A percentile compares a stretch with the other conserved stretches of the same genome.
Conservation (phyloP, 2,888 invertebrate species). For the Habroteleia sp. region DNA sequence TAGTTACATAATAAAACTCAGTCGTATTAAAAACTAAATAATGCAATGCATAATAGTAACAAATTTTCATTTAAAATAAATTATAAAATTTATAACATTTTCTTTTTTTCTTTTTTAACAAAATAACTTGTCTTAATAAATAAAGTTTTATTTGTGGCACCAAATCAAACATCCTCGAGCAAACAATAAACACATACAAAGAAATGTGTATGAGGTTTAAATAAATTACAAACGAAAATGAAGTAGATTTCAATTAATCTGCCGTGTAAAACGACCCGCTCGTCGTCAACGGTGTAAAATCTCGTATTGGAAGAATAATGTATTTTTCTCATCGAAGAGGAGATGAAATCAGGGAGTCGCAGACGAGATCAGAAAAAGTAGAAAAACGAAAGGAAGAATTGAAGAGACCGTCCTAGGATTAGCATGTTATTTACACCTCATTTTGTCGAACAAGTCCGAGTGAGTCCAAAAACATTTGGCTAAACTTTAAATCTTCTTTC, state of each 20-base stretch:
- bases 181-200: no score
- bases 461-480: constrained; percentile 72
- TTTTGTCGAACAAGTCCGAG: constrained; percentile 65
- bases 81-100: no score
- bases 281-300: constrained; percentile 48
- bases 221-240: constrained; percentile 41
- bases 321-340: constrained; percentile 47
- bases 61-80: no score
- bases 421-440: constrained; percentile 79
- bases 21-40: no score
- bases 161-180: no score
- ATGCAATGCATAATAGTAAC: no score
- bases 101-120: no score
- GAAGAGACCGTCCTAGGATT: constrained; percentile 72
- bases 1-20: no score
- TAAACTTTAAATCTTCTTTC: constrained; percentile 79
- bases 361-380: constrained; percentile 57
- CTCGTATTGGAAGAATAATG: constrained; percentile 51
- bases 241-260: constrained; percentile 49
- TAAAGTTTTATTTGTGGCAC: no score
- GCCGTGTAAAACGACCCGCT: constrained; percentile 48
- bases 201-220: constrained; percentile 48
- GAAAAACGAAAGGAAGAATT: constrained; percentile 62
- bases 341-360: constrained; percentile 15
- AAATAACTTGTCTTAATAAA: no score